Evolutionary conservation across 2,888 invertebrate species (phyloP).

Genomic region (Pherbina coryleti): DNA sequence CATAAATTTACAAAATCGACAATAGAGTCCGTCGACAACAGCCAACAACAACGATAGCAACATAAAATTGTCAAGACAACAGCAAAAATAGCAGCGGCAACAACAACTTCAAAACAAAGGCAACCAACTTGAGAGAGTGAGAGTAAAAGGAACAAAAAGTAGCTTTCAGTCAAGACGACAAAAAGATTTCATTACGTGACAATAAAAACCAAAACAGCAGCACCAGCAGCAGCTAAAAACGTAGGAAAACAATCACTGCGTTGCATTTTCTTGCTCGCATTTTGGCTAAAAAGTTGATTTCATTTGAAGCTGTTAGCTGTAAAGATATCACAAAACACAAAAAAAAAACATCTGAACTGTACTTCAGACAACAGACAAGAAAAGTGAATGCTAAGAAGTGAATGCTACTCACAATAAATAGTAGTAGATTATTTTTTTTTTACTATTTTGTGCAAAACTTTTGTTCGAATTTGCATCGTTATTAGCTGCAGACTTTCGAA

Average conservation of each 20-base stretch:
- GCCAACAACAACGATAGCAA: background rate
- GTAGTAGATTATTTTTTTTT: conserved; percentile 36
- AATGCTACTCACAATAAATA: conserved; percentile 20
- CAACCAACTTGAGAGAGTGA: background rate
- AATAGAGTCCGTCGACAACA: background rate
- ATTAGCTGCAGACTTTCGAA: conserved; percentile 49
- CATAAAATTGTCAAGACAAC: background rate
- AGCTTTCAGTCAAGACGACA: conserved; percentile 59
- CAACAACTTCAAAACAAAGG: background rate
- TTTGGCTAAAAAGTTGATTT: background rate
- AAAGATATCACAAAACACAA: background rate
- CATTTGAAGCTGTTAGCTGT: background rate
- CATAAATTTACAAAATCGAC: conserved; percentile 29
- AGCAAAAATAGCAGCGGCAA: background rate
- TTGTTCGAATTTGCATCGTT: conserved; percentile 51
- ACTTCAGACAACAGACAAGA: background rate
- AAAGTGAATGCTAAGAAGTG: background rate
- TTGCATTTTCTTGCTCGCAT: background rate
- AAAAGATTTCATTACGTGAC: conserved; percentile 66
- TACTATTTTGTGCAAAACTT: conserved; percentile 40
- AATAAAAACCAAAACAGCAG: conserved; percentile 41
- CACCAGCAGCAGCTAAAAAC: conserved; percentile 29
- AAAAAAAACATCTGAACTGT: background rate
- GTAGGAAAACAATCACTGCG: background rate
- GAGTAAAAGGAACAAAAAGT: background rate